Evolutionary conservation across 2,113 vertebrate genomes (phyloP).

Genomic region (Setophaga coronata): DNA sequence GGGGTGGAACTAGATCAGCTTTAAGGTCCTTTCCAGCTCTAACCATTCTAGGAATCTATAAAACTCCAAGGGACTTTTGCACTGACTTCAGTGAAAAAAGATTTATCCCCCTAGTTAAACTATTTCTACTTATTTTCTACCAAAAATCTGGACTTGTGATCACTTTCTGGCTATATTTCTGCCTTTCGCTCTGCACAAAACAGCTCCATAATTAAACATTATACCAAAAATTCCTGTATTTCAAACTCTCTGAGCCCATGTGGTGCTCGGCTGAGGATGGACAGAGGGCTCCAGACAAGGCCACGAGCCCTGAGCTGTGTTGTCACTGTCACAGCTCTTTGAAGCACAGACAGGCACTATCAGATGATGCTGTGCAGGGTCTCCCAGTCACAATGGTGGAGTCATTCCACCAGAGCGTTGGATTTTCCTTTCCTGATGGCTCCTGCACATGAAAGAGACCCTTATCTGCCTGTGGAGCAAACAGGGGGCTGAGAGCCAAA

Average conservation of each 20-base stretch:
- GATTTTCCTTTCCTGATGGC: constrained; percentile 34
- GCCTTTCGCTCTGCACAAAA: not conserved
- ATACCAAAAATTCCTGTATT: not conserved
- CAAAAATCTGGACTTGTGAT: not conserved
- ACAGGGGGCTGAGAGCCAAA: not conserved
- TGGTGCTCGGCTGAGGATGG: not conserved
- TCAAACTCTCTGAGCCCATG: fast-evolving
- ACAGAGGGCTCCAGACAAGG: not conserved
- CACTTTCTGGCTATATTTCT: not conserved
- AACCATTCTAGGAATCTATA: not conserved
- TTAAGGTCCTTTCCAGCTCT: not conserved
- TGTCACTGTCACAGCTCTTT: not conserved
- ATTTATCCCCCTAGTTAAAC: not conserved
- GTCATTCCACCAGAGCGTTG: not conserved
- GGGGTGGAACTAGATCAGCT: not conserved
- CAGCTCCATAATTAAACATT: fast-evolving
- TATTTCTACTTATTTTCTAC: not conserved
- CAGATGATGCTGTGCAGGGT: constrained; percentile 53
- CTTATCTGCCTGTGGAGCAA: constrained; percentile 35
- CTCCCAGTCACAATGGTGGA: not conserved
- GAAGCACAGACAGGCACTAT: not conserved
- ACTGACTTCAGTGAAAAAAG: not conserved
- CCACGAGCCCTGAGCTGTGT: fast-evolving
- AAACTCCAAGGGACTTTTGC: not conserved
- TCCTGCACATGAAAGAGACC: constrained; percentile 47